These are phyloP conservation scores for Megalurothrips usitatus DNA, from an alignment of 2,888 invertebrate species.

Conservation along the genomic window DNA sequence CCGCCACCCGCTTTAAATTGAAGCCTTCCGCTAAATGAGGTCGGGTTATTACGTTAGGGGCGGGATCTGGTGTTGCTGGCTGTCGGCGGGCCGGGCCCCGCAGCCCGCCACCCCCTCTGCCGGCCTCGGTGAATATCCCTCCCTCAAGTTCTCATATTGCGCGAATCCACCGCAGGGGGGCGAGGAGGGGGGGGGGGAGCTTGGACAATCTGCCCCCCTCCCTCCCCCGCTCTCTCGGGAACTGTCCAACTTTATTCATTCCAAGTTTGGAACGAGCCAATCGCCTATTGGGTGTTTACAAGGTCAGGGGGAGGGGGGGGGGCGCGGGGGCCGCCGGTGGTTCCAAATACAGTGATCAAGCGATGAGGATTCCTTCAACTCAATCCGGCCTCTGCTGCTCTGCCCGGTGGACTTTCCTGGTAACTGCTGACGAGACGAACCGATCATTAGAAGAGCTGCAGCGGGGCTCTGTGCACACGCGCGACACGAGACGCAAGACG, in stretches of 20 bases:
- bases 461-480: too few relatives aligned
- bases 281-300: constrained; percentile 15
- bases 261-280: not conserved
- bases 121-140: too few relatives aligned
- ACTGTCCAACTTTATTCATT: constrained; percentile 22
- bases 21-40: constrained; percentile 1
- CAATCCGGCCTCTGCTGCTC: too few relatives aligned
- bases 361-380: too few relatives aligned
- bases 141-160: too few relatives aligned
- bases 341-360: too few relatives aligned
- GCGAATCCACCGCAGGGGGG: not conserved
- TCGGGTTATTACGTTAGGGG: not conserved
- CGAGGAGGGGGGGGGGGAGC: not conserved
- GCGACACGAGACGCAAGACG: too few relatives aligned
- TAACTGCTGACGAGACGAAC: too few relatives aligned
- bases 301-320: constrained; percentile 40
- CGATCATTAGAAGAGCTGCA: too few relatives aligned
- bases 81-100: constrained; percentile 25
- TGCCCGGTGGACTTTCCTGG: too few relatives aligned
- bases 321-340: not conserved
- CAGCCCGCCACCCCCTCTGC: not conserved
- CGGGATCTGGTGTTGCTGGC: not conserved
- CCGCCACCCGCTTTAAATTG: not conserved
- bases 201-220: not conserved
- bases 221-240: not conserved